Evolutionary conservation across 30 jellyfish, hydroid and myxozoan genomes (phyloP), one percentile per base, ranked within the genome.

Genomic region (Nemopilema nomurai): DNA sequence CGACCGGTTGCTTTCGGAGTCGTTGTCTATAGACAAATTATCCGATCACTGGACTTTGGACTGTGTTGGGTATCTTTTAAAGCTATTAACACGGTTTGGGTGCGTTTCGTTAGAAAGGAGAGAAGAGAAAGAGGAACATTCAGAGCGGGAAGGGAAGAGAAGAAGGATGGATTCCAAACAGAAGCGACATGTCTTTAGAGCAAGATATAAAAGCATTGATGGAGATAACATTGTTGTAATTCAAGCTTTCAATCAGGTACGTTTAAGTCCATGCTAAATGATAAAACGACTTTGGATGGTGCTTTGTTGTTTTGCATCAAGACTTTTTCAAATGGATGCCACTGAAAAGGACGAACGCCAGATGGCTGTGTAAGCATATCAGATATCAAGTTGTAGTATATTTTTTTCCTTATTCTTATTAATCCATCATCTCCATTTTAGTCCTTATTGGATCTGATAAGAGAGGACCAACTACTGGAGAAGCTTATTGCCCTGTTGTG

Each of bases 181-280:
- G 74, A 69, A 68, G 81, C 81, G 83, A 68, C 97, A 84, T 72
- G 97, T 95, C 8, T 95, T 95, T 49, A 76, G 99, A 69, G 97
- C 99, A 50, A 83, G 99, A 49, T 95, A 95, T 66, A 82, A 96
- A 67, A 95, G 99, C 74, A 90, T 96, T 7, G 99, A 95, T 67
- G 97, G 97, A 31, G 99, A 95, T 26, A 90, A 95, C 87, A 74
- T 87, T 80, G 97, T 95, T 74, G 89, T 95, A 22, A 95, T 95
- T 20, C 97, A 90, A 28, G 91, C 90, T 27, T 90, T 95, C 69
- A 95, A 90, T 57, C 91, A 95, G 97, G 99, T 95, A 69, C 21
- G 91, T 51, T 1, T 1, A 4, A 17, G 4, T 50, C 62, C 8
- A n/a, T n/a, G n/a, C n/a, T n/a, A n/a, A n/a, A n/a, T n/a, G n/a